Evolutionary conservation across 2,888 invertebrate species (phyloP), one percentile per base, ranked within the genome.

Genomic region (Steromphala cineraria): DNA sequence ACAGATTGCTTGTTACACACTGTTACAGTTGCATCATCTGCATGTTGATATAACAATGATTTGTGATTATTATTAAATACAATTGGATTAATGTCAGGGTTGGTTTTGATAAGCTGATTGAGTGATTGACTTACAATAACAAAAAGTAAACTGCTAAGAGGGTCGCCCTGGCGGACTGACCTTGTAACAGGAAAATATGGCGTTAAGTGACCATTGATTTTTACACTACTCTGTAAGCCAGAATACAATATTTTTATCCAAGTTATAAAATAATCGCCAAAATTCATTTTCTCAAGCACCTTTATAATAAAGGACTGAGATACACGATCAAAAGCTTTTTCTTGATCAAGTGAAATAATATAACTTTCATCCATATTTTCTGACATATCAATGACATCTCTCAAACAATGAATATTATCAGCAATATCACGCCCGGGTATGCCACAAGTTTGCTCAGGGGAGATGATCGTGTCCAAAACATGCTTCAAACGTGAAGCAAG

Each of bases 161-260:
- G 81, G 78, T 81, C 78, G 79, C 81, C 78, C 24, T 62, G 62
- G 10, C 24, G 21, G 15, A 62, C 62, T 13, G 24, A 62, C 62
- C 28, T 21, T 24, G 24, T 62, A 24, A 62, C 21, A 15, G 62
- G 28, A 24, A 62, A 62, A 62, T 62, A 62, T 24, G 62, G 62
- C n/a, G 62, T 62, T 0, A 62, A 17, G 24, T 62, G 62, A 24
- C 62, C 62, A 24, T 62, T 62, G 8, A 62, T 19, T 62, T 21
- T 62, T 1, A 62, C 21, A 62, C 62, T 62, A 24, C 62, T 62
- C 10, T 15, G 21, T 15, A 62, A 7, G 7, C 28, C 24, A 24
- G 62, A 28, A 28, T 62, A 62, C 8, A 62, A 24, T 28, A 62
- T 62, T 13, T 62, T 62, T 4, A 62, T 62, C 62, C 62, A 62